Conservation (phyloP, 2,113 vertebrate genomes). For the western clawed frog (Xenopus tropicalis) region UCB_Xtro_10.0 CM004444.2:44463001-44463500, state of each 20-base stretch:
- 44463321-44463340: slow-evolving; percentile 11
- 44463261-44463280: slow-evolving; percentile 29
- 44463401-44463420: slow-evolving; percentile 18
- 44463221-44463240: not conserved
- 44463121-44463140: too few relatives aligned
- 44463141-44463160: too few relatives aligned
- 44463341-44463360: slow-evolving; percentile 1
- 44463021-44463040: too few relatives aligned
- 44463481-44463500: slow-evolving; percentile 27
- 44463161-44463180: too few relatives aligned
- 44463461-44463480: slow-evolving; percentile 15
- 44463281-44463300: slow-evolving; percentile 17
- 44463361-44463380: not conserved
- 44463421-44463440: slow-evolving; percentile 23
- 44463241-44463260: slow-evolving; percentile 15
- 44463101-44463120: too few relatives aligned
- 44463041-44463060: too few relatives aligned
- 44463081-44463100: too few relatives aligned
- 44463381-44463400: slow-evolving; percentile 12
- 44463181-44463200: too few relatives aligned
- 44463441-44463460: slow-evolving; percentile 20
- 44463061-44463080: too few relatives aligned
- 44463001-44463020: too few relatives aligned
- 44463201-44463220: too few relatives aligned
- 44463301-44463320: slow-evolving; percentile 22